A percentile compares a stretch with the other conserved stretches of the same genome.
Conservation (phyloP, 2,113 vertebrate genomes). For the Turnix velox region DNA sequence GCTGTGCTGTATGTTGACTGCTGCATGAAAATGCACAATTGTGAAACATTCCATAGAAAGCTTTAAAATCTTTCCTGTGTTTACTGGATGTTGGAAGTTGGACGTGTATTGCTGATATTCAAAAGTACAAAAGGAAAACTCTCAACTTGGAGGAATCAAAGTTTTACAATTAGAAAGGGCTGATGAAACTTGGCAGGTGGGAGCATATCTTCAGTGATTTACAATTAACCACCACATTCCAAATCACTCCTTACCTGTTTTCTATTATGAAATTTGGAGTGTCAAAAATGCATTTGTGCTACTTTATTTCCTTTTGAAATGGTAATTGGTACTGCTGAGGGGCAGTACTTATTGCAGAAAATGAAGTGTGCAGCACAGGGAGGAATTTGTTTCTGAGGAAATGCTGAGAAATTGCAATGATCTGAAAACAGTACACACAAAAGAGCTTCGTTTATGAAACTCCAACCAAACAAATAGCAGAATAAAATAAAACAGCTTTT, state of each 20-base stretch:
- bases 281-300: conserved; percentile 48
- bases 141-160: neutral
- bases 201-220: conserved; percentile 5
- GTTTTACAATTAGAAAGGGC: conserved; percentile 6
- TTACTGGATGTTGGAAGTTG: neutral
- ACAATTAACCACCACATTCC: conserved; percentile 32
- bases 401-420: conserved; percentile 47
- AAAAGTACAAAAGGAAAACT: neutral
- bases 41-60: neutral
- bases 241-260: conserved; percentile 34
- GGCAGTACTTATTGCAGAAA: conserved; percentile 58
- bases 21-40: neutral
- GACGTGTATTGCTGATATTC: neutral
- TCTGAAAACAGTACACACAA: conserved; percentile 12
- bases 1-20: neutral
- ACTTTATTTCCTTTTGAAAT: conserved; percentile 60
- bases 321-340: conserved; percentile 58
- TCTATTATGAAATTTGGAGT: conserved; percentile 45
- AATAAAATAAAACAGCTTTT: neutral
- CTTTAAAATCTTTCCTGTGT: neutral
- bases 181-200: neutral
- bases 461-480: conserved; percentile 34
- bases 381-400: conserved; percentile 59
- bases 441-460: conserved; percentile 38
- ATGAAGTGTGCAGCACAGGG: conserved; percentile 40